phyloP scores from a whole-genome alignment of 2,797 vertebrate genomes.

The Gadopsis marmoratus region DNA sequence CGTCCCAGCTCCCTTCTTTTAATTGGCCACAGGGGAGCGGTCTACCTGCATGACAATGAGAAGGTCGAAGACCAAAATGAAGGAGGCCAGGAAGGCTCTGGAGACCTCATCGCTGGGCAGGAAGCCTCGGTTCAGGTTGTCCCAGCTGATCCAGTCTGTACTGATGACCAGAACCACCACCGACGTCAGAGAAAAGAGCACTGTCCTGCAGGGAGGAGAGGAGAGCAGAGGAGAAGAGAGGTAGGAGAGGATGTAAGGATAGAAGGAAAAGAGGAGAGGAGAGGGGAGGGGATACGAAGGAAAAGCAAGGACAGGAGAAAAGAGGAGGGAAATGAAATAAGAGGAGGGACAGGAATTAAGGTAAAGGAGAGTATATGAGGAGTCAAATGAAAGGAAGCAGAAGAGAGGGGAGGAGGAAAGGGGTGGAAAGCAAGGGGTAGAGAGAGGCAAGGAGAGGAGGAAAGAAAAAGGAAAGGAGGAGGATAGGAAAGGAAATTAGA shows the following conservation, averaged over 20 bases:
- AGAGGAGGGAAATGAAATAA: background rate
- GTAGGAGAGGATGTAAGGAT: too few species aligned
- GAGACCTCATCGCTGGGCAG: slow-evolving; percentile 98
- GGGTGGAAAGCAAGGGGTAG: background rate
- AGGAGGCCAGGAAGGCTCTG: slow-evolving; percentile 97
- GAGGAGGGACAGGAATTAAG: background rate
- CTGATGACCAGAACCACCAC: slow-evolving; percentile 97
- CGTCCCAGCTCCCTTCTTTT: slow-evolving; percentile 63
- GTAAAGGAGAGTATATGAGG: background rate
- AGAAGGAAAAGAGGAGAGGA: too few species aligned
- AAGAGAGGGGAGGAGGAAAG: background rate
- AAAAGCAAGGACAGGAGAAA: background rate
- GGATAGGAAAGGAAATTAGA: background rate
- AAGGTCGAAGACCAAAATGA: slow-evolving; percentile 99
- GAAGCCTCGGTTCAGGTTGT: slow-evolving; percentile 97
- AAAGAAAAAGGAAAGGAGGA: too few species aligned
- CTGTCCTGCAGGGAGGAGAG: slow-evolving; percentile 85
- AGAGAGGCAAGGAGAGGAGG: background rate
- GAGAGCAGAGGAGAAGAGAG: rapidly evolving
- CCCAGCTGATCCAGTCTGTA: slow-evolving; percentile 99
- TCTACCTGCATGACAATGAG: slow-evolving; percentile 99
- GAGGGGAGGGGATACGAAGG: background rate
- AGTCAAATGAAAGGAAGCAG: too few species aligned
- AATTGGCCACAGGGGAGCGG: slow-evolving; percentile 79
- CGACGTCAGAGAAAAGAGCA: slow-evolving; percentile 94